Percentiles rank a stretch among this genome's conserved stretches.
These are phyloP conservation scores for Nothoprocta perdicaria DNA, from an alignment of 2,113 vertebrate genomes.

Conservation along the genomic window DNA sequence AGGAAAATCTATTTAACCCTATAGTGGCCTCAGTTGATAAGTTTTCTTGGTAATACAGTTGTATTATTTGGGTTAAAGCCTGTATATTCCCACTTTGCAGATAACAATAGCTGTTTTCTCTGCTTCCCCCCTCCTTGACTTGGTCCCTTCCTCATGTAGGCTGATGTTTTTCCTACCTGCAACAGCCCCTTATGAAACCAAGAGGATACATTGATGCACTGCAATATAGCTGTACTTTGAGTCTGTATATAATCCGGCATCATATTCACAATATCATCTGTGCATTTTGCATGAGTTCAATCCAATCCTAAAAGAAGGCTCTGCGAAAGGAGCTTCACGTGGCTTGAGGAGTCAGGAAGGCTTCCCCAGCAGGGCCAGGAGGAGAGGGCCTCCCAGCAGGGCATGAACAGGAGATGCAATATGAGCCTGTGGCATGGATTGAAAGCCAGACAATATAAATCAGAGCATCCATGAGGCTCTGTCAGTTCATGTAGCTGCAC, in stretches of 20 bases:
- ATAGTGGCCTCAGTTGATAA: not conserved
- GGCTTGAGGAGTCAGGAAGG: not conserved
- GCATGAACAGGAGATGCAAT: fast-evolving
- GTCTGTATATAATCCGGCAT: not conserved
- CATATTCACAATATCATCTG: not conserved
- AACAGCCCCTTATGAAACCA: not conserved
- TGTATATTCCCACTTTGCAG: not conserved
- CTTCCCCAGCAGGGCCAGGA: not conserved
- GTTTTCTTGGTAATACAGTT: not conserved
- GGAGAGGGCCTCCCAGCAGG: not conserved
- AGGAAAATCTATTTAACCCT: not conserved
- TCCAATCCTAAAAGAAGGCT: not conserved
- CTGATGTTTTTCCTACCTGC: not conserved
- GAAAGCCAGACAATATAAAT: not conserved
- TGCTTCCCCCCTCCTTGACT: not conserved
- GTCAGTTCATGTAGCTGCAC: not conserved
- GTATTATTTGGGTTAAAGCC: not conserved
- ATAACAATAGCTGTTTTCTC: not conserved
- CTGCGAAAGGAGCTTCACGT: not conserved
- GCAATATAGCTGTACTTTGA: not conserved
- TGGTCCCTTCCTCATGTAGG: not conserved
- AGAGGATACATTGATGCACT: not conserved
- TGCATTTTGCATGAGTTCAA: not conserved
- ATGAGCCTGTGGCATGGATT: not conserved
- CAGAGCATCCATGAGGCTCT: not conserved